A percentile compares a stretch with the other conserved stretches of the same genome.
These are phyloP conservation scores for Cantharis lateralis DNA, from an alignment of 2,888 invertebrate species.

Conservation along the genomic window DNA sequence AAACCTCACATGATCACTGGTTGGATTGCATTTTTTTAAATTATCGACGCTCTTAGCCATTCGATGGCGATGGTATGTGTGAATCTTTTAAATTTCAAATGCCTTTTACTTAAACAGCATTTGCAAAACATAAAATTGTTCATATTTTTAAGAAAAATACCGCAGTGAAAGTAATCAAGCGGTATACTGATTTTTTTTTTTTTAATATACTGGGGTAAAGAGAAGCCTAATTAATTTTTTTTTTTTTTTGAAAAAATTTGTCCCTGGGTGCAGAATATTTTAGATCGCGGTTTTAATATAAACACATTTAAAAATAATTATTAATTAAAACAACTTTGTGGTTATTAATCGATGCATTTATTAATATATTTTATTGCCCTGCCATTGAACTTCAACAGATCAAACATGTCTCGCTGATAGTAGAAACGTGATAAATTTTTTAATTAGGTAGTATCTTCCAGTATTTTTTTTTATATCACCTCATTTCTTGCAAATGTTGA, in stretches of 20 bases:
- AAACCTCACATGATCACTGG: slow-evolving; percentile 4
- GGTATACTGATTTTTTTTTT: neutral
- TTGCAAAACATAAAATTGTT: neutral
- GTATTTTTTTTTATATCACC: neutral
- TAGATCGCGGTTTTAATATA: neutral
- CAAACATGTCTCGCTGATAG: neutral
- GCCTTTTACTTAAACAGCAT: neutral
- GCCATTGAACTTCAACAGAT: neutral
- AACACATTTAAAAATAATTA: neutral
- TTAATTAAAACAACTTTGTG: neutral
- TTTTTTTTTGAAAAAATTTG: neutral
- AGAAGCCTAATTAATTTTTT: too few species aligned
- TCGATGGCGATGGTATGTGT: neutral
- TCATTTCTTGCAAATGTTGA: neutral
- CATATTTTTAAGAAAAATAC: neutral
- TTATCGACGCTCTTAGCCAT: neutral
- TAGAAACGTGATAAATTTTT: neutral
- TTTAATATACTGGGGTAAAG: too few species aligned
- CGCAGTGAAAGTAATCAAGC: neutral
- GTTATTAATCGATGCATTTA: neutral
- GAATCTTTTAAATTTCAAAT: neutral
- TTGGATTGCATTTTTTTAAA: neutral
- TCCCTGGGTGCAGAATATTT: neutral
- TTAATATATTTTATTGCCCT: neutral
- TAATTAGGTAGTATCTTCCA: neutral